Evolutionary conservation across 2,888 invertebrate genomes (phyloP).

Genomic region (Chironomus tentans): DNA sequence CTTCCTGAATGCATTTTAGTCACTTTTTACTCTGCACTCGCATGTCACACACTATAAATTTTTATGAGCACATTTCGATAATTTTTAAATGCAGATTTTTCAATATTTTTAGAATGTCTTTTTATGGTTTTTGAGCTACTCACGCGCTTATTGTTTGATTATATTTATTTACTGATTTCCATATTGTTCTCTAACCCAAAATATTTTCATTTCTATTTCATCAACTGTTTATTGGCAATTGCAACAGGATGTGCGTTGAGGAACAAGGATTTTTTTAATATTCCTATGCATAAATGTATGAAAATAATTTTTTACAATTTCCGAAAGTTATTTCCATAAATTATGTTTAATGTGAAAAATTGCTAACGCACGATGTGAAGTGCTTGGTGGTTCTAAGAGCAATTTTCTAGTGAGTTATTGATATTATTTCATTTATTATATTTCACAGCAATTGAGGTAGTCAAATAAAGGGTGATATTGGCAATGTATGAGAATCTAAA

Average conservation of each 20-base stretch:
- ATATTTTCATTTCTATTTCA: neutral
- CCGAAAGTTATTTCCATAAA: neutral
- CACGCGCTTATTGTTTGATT: neutral
- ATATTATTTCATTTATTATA: too few species aligned
- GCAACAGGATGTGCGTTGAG: neutral
- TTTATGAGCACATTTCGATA: slow-evolving; percentile 18
- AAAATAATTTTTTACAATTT: neutral
- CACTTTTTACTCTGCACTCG: neutral
- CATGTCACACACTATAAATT: slow-evolving; percentile 26
- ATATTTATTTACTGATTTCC: neutral
- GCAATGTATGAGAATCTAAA: too few species aligned
- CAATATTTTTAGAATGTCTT: neutral
- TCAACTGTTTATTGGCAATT: neutral
- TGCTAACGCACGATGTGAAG: too few species aligned
- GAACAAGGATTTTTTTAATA: neutral
- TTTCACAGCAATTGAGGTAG: too few species aligned
- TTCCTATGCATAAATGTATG: neutral
- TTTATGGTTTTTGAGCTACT: slow-evolving; percentile 1
- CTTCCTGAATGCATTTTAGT: neutral
- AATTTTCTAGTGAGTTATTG: too few species aligned
- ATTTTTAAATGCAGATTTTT: slow-evolving; percentile 9
- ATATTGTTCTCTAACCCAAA: slow-evolving; percentile 5
- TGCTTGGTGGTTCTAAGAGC: too few species aligned
- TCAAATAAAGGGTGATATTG: too few species aligned
- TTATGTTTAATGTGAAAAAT: too few species aligned